These are phyloP conservation scores for Prochilodus magdalenae DNA, from an alignment of 2,113 vertebrate species.

Conservation along the genomic window DNA sequence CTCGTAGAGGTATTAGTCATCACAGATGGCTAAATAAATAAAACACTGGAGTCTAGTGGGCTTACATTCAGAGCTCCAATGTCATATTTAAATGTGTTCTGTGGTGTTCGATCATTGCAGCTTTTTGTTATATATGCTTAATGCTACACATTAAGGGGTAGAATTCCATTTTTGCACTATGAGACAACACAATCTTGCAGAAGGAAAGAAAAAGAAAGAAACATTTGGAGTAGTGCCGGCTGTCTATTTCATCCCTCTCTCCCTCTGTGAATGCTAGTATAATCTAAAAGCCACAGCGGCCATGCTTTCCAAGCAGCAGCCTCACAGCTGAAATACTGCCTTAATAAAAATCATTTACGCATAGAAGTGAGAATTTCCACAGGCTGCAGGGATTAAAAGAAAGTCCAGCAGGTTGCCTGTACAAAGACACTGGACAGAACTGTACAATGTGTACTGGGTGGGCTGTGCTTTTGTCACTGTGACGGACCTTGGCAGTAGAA, in stretches of 20 bases:
- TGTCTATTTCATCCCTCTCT: neutral
- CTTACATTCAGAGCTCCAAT: too few species aligned
- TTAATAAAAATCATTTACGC: constrained; percentile 41
- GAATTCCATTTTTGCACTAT: neutral
- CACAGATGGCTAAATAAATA: too few species aligned
- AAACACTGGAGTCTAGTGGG: too few species aligned
- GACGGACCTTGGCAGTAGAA: neutral
- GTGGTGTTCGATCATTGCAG: too few species aligned
- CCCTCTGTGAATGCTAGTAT: constrained; percentile 1
- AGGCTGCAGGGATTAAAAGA: constrained; percentile 33
- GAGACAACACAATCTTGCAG: neutral
- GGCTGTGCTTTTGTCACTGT: constrained; percentile 15
- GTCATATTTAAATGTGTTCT: too few species aligned
- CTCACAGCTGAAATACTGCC: constrained; percentile 33
- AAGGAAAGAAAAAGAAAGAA: neutral
- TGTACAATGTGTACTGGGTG: neutral
- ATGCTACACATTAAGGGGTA: neutral
- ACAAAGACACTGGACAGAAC: neutral
- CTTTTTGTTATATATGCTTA: too few species aligned
- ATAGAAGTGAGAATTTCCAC: constrained; percentile 39
- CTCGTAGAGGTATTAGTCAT: too few species aligned
- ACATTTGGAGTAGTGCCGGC: constrained; percentile 6
- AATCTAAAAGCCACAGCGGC: constrained; percentile 8
- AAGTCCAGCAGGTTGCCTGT: constrained; percentile 12
- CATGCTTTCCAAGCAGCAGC: constrained; percentile 8